Evolutionary conservation across 2,888 invertebrate species (phyloP).

Genomic region (Eupeodes latifasciatus): DNA sequence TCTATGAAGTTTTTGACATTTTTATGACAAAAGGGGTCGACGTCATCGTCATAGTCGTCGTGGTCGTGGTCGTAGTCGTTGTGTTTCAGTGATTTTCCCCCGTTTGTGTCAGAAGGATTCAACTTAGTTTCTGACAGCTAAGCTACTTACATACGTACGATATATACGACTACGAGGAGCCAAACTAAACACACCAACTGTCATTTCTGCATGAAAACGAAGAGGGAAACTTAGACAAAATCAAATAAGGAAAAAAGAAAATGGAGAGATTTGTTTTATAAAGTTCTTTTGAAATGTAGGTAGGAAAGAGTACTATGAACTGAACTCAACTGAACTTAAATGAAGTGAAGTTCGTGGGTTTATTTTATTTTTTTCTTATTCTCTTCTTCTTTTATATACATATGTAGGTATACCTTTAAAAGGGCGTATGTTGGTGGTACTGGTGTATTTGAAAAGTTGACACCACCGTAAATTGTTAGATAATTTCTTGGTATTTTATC

Average conservation of each 20-base stretch:
- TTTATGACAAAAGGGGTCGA: conserved; percentile 35
- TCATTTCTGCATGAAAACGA: conserved; percentile 30
- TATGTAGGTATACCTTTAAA: neutral
- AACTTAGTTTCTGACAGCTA: conserved; percentile 33
- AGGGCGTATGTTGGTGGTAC: conserved; percentile 13
- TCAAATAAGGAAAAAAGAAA: neutral
- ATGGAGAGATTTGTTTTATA: conserved; percentile 33
- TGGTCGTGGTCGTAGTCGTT: neutral
- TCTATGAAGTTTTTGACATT: conserved; percentile 54
- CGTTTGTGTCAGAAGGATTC: conserved; percentile 35
- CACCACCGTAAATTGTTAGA: conserved; percentile 47
- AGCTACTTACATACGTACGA: conserved; percentile 15
- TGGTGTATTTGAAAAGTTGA: conserved; percentile 44
- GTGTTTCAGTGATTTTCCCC: conserved; percentile 23
- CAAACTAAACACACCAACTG: neutral
- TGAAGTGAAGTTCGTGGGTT: conserved; percentile 5
- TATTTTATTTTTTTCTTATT: neutral
- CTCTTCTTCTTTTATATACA: neutral
- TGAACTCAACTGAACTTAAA: conserved; percentile 7
- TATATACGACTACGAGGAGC: neutral
- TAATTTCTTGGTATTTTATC: conserved; percentile 44
- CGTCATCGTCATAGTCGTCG: too few species aligned
- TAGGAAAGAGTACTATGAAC: too few species aligned
- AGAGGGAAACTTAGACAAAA: neutral
- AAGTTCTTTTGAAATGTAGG: conserved; percentile 40